Evolutionary conservation across 2,113 vertebrate genomes (phyloP), one percentile per base, ranked within the genome.

Genomic region (Thunnus thynnus): DNA sequence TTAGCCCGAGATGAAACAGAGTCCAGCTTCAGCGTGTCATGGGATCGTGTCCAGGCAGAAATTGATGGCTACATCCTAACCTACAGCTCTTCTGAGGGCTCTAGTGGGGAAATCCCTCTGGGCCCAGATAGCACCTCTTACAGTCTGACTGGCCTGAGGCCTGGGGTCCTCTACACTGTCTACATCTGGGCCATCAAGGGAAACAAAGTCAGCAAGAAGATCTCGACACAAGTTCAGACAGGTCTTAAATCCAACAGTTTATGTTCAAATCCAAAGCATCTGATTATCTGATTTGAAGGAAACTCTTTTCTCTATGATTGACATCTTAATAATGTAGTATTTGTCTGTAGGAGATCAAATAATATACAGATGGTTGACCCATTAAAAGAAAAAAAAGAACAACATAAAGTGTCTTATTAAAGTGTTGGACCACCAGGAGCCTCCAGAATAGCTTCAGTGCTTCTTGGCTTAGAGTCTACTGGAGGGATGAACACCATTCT

Each of bases 1-100:
- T 81, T 72, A 57, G 79, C 83, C 48, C 68, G 9, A 76, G 66
- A n/a, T 58, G 91, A 95, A 82, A 95, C 94, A 0, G 95, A 97
- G 80, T 89, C 90, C 80, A 93, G 88, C 0, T 90, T 91, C 69
- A 89, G 66, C 0, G 57, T 96, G 55, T 93, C 86, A 2, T 96
- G 96, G 96, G 92, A 90, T 67, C 87, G 83, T 0, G 85, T 93
- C 89, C 89, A 86, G 68, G 94, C 94, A 5, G 52, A 88, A 5
- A 91, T 96, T 22, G 96, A 96, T 54, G 94, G 88, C 66, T 97
- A 96, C 72, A 18, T 94, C 69, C 85, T 96, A n/a, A 95, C 85
- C 84, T 96, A 96, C 88, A 90, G 84, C 48, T 95, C 94, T 0
- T 78, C 87, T 18, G 94, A 93, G 8, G 94, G 95, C 64, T 86